These are phyloP conservation scores for Taxidea taxus DNA, from an alignment of 2,113 vertebrate genomes.

Conservation along the genomic window DNA sequence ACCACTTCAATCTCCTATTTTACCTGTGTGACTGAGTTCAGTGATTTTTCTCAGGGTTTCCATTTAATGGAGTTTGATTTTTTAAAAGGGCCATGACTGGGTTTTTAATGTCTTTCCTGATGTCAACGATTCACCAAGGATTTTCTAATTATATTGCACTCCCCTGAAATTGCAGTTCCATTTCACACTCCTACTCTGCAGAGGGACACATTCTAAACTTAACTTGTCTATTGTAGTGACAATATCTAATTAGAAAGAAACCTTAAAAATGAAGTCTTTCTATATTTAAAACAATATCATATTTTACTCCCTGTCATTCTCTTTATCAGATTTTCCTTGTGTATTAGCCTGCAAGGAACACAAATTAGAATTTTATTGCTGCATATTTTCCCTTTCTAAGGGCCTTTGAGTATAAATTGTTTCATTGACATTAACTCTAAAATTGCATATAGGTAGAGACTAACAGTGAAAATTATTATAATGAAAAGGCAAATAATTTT, in stretches of 20 bases:
- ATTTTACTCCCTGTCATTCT: not conserved
- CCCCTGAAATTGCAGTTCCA: slow-evolving; percentile 27
- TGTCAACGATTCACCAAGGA: slow-evolving; percentile 18
- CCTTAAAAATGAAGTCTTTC: not conserved
- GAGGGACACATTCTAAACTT: not conserved
- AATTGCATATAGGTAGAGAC: slow-evolving; percentile 15
- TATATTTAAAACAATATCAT: slow-evolving; percentile 19
- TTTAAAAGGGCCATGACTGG: slow-evolving; percentile 23
- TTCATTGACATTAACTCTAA: slow-evolving; percentile 37
- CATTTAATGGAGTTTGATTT: slow-evolving; percentile 63
- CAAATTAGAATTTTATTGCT: slow-evolving; percentile 26
- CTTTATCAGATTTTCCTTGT: slow-evolving; percentile 28
- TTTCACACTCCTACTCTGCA: slow-evolving; percentile 14
- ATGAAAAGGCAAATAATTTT: not conserved
- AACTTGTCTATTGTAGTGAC: not conserved
- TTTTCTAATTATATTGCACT: slow-evolving; percentile 58
- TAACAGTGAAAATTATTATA: slow-evolving; percentile 21
- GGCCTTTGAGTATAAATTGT: slow-evolving; percentile 18
- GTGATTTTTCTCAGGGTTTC: slow-evolving; percentile 53
- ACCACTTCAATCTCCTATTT: slow-evolving; percentile 28
- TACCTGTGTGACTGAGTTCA: slow-evolving; percentile 51
- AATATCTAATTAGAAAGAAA: slow-evolving; percentile 37
- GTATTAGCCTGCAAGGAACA: not conserved
- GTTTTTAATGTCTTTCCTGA: slow-evolving; percentile 64
- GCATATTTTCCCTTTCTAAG: not conserved